Evolutionary conservation across 2,113 vertebrate genomes (phyloP).

Genomic region (Paramisgurnus dabryanus): DNA sequence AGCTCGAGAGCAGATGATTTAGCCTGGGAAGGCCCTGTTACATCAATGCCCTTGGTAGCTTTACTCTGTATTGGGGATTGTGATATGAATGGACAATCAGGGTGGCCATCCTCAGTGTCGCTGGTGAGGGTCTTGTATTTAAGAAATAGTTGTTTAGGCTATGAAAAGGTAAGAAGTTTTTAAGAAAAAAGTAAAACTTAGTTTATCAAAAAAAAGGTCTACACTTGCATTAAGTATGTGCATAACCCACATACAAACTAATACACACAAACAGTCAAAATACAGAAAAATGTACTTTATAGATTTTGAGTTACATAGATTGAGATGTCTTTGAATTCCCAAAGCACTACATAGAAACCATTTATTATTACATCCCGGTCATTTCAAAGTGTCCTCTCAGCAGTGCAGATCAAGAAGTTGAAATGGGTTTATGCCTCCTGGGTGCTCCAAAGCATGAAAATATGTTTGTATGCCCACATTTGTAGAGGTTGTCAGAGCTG

Average conservation of each 20-base stretch:
- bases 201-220: too few relatives aligned
- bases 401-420: constrained; percentile 57
- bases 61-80: constrained; percentile 23
- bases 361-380: constrained; percentile 43
- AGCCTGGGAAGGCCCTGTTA: constrained; percentile 19
- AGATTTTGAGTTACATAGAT: background rate
- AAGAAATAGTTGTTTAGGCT: too few relatives aligned
- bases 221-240: too few relatives aligned
- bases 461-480: constrained; percentile 48
- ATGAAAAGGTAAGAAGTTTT: too few relatives aligned
- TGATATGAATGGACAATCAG: constrained; percentile 36
- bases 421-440: constrained; percentile 59
- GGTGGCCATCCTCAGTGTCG: constrained; percentile 1
- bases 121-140: background rate
- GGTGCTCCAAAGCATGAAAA: constrained; percentile 54
- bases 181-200: too few relatives aligned
- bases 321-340: constrained; percentile 18
- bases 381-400: constrained; percentile 30
- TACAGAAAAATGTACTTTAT: background rate
- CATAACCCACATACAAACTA: background rate
- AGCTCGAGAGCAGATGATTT: constrained; percentile 45
- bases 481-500: constrained; percentile 53
- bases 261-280: background rate
- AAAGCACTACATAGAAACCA: background rate
- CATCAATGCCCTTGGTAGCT: constrained; percentile 34